Evolutionary conservation across 2,113 vertebrate genomes (phyloP).

Genomic region (Tapirus terrestris): DNA sequence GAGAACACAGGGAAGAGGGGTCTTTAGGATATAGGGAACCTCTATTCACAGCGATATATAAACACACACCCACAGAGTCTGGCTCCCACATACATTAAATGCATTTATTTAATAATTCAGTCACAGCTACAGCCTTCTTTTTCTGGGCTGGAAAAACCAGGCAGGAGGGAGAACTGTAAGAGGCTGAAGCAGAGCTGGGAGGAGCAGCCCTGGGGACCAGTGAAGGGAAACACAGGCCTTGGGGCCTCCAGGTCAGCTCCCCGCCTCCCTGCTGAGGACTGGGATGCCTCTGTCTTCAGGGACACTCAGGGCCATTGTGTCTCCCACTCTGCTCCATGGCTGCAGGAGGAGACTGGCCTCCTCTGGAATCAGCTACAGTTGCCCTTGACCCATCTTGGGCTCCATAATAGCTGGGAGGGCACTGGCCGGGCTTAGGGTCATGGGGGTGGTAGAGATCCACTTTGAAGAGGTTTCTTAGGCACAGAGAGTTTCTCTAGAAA

Average conservation of each 20-base stretch:
- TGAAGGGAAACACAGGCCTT: no score
- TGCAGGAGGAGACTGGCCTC: background rate
- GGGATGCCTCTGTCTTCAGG: background rate
- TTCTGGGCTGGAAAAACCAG: background rate
- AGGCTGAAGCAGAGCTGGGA: background rate
- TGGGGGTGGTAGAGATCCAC: background rate
- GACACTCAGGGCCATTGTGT: background rate
- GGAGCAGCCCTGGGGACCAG: background rate
- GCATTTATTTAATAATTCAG: background rate
- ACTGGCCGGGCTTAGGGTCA: accelerated
- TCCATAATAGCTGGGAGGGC: background rate
- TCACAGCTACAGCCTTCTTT: background rate
- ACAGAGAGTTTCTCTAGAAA: background rate
- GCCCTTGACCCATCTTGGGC: background rate
- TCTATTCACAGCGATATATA: background rate
- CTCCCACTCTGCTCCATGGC: background rate
- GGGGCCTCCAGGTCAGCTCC: background rate
- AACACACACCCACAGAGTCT: background rate
- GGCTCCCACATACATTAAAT: background rate
- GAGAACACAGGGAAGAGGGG: background rate
- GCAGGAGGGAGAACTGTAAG: background rate
- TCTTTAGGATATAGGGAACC: background rate
- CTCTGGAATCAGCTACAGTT: background rate
- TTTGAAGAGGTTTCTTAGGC: background rate
- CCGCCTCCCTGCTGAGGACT: background rate